Base-by-base conservation (phyloP, 2,113 vertebrate species). In the Ramphastos sulfuratus region DNA sequence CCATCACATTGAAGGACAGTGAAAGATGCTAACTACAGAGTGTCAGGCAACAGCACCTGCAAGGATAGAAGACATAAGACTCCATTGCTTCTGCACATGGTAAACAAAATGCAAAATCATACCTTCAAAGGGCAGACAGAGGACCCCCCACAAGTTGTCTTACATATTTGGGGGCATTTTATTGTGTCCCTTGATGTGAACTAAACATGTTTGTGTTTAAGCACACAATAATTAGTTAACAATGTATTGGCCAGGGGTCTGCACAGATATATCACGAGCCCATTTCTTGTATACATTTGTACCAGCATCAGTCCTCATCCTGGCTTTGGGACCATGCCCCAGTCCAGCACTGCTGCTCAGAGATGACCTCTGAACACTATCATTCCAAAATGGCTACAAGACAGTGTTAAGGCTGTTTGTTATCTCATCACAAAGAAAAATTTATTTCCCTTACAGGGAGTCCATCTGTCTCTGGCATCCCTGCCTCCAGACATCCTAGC, bases 211-310 rank as follows among this genome's bases (percentile, higher is more conserved):
- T 70, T 15, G 3, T 65, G 17, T 18, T 80, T 31, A 80, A 67
- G 23, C 24, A 28, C 9, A 16, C 19, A 64, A 10, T 48, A 55
- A 12, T 23, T 60, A 44, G 25, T 37, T 15, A 66, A 21, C 9
- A 28, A 42, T 16, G 21, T 13, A 6, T 4, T 44, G 6, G 67
- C 5, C 15, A 61, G 28, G 27, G 18, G 16, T 67, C 25, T 65
- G 21, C 24, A 59, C 3, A 66, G 18, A 31, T 10, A 9, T 2
- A 42, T 4, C 6, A 35, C 0, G 1, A 73, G 7, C 4, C 24
- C 27, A 7, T 58, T 58, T 70, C 60, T 87, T 31, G 64, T 24
- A 37, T 7, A 16, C 9, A 8, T 15, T 71, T 59, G 23, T 17
- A 84, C 31, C 4, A 35, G 7, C 37, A 54, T 35, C 3, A 10